Percentiles rank a stretch among this genome's conserved stretches.
Evolutionary conservation across 2,888 invertebrate genomes (phyloP).

Genomic region (Epinotia nisella): DNA sequence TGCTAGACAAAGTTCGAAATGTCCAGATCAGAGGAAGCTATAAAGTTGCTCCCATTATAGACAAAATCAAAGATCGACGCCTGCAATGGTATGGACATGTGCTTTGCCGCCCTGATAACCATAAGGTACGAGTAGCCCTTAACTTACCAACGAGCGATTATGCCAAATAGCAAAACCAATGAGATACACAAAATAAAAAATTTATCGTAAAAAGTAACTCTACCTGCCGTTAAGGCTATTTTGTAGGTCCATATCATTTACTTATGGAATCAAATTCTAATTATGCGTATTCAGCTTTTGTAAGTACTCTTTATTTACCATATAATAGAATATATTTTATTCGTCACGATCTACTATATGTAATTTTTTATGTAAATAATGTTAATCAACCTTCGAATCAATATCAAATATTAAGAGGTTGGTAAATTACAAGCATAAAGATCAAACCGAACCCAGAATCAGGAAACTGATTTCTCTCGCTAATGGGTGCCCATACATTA

Average conservation of each 20-base stretch:
- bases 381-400: neutral
- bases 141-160: too few species aligned
- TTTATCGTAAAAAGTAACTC: too few species aligned
- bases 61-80: too few species aligned
- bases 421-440: neutral
- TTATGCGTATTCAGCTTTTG: neutral
- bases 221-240: neutral
- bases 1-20: too few species aligned
- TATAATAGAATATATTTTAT: neutral
- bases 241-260: neutral
- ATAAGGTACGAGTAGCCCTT: too few species aligned
- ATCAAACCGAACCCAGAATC: conserved; percentile 21
- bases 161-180: too few species aligned
- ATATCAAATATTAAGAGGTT: too few species aligned
- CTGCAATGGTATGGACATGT: too few species aligned
- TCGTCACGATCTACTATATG: neutral
- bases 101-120: too few species aligned
- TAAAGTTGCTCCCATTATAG: too few species aligned
- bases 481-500: conserved; percentile 33
- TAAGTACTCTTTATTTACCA: neutral
- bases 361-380: neutral
- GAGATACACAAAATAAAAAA: too few species aligned
- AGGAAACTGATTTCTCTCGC: conserved; percentile 34
- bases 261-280: neutral
- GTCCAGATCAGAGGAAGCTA: too few species aligned